Percentiles rank a stretch among this genome's conserved stretches.
Conservation (phyloP, 2,888 invertebrate genomes). For the Encarsia formosa region DNA sequence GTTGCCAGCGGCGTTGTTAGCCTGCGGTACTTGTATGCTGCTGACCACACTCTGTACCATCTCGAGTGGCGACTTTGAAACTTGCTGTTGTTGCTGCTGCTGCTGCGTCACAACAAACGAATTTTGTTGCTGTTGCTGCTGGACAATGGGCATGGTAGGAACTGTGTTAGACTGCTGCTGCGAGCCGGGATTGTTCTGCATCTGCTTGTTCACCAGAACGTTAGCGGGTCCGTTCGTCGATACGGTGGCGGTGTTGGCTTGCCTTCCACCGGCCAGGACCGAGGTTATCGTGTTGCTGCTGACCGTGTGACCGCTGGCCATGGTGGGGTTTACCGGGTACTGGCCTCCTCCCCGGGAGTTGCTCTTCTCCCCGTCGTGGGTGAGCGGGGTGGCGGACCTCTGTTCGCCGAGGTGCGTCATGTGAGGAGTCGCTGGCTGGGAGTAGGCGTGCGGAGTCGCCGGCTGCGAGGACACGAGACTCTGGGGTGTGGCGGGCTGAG, state of each 20-base stretch:
- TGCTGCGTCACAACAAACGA: no score
- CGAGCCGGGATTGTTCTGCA: slow-evolving; percentile 52
- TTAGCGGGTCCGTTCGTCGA: slow-evolving; percentile 58
- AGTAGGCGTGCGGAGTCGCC: slow-evolving; percentile 46
- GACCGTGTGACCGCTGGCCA: slow-evolving; percentile 72
- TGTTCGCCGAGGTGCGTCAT: slow-evolving; percentile 37
- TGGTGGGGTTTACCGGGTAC: slow-evolving; percentile 58
- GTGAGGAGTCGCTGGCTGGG: slow-evolving; percentile 47
- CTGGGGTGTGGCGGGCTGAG: slow-evolving; percentile 46
- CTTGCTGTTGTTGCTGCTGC: slow-evolving; percentile 46
- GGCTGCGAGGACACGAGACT: slow-evolving; percentile 46
- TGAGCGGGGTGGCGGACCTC: slow-evolving; percentile 39
- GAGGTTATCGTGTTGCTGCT: slow-evolving; percentile 79
- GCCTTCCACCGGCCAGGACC: slow-evolving; percentile 70
- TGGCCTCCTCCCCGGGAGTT: no score
- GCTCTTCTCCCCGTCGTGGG: no score
- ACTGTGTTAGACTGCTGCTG: slow-evolving; percentile 44
- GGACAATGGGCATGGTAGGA: slow-evolving; percentile 22
- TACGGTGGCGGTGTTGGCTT: slow-evolving; percentile 71
- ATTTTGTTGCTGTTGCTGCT: slow-evolving; percentile 28
- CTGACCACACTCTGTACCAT: slow-evolving; percentile 76
- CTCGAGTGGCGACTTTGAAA: slow-evolving; percentile 65
- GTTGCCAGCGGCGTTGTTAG: slow-evolving; percentile 38
- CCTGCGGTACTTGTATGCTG: slow-evolving; percentile 60
- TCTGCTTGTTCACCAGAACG: slow-evolving; percentile 46